Evolutionary conservation across 2,888 invertebrate species (phyloP), one percentile per base, ranked within the genome.

Genomic region (Sceliomorpha sp.): DNA sequence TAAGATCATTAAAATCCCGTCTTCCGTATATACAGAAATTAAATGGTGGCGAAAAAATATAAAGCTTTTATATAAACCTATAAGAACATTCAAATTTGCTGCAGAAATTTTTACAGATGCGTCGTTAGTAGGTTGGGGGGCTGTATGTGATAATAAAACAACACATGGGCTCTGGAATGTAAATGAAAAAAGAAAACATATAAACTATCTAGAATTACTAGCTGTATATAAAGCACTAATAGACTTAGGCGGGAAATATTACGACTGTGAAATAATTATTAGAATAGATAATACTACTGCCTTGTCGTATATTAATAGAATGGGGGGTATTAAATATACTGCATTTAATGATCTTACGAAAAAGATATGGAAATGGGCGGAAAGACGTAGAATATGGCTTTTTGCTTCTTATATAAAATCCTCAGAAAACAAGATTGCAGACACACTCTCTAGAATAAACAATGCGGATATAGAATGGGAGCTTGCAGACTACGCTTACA

Each of bases 101-200:
- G 39, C 17, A 48, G 36, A 26, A 9, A 48, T 59, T 14, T 48
- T 48, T 48, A 32, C 48, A 31, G 39, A 59, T 27, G 39, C 58
- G 7, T 58, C 59, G 1, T 31, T 10, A 26, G 51, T 70, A 2
- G 73, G 75, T 3, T 75, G 67, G 70, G 73, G 74, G 1, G 72
- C 67, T n/a, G 58, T 10, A 17, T 56, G 44, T 10, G 24, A 7
- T 5, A 17, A 50, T 2, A 34, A 10, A 8, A 39, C 55, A 32
- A 50, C 24, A 29, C 34, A 55, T 17, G 74, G 73, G 10, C 70
- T 56, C 14, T 73, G 72, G 73, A 26, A 40, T 10, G 8, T 1
- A 24, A 13, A 13, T 31, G 29, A 67, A 73, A 36, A 24, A n/a
- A n/a, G n/a, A n/a, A n/a, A n/a, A n/a, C n/a, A n/a, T n/a, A n/a